Base-by-base conservation (phyloP, 2,797 vertebrate genomes). In the Micrastur ruficollis region DNA sequence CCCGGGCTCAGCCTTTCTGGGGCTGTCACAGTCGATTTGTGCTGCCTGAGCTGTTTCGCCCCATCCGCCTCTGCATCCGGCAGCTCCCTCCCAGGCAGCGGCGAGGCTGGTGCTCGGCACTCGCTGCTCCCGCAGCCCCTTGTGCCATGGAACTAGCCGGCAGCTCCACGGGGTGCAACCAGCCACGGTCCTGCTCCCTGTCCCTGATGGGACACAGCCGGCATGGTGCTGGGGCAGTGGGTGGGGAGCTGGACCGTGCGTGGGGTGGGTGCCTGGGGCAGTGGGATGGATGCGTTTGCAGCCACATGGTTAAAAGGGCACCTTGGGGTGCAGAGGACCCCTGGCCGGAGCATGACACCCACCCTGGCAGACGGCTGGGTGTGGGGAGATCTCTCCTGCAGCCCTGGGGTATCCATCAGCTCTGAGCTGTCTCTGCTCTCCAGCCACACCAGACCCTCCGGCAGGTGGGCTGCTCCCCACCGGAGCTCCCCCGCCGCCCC, bases 11-110 rank as follows among this genome's bases (percentile, higher is more conserved):
- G 97, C 97, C 97, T 98, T 97, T 97, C 97, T 96, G 97, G 97
- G 93, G 84, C 98, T 98, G 98, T 98, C 98, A 98, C 93, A 98
- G 86, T 76, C 12, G 53, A 98, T 98, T 98, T 98, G 97, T 67
- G 94, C 96, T 79, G 98, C 98, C 93, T 98, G 97, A 98, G 95
- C 98, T 96, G 96, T 86, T 94, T 70, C 94, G 87, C 91, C 27
- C 87, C 49, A 36, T 68, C 91, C 47, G 73, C 93, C 89, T 67
- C 93, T 67, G 91, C 94, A 63, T 12, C 32, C 81, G 6, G 63
- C 88, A 34, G 81, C 89, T 94, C 91, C 92, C 82, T 81, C 36
- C 13, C 56, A 86, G 88, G 91, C 96, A 90, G 86, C 36, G 18
- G 18, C 53, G 11, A 36, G 61, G 61, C 82, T 9, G 86, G 23